Conservation (phyloP, 2,113 vertebrate species). For the Pedetes capensis region DNA sequence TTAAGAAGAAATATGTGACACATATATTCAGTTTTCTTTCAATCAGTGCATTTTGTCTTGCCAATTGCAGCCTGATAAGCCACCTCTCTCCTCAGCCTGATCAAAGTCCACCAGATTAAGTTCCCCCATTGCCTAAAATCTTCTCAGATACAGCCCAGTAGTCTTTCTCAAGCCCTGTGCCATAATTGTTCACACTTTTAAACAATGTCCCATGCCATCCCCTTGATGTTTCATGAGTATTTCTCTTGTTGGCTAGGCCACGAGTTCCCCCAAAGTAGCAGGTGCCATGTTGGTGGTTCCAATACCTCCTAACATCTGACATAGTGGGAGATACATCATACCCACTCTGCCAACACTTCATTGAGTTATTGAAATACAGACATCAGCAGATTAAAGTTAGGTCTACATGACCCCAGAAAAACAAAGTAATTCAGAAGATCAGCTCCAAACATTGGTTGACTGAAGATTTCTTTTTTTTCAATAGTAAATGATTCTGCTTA, state of each 20-base stretch:
- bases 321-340: rapidly evolving
- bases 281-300: neutral
- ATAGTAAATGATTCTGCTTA: constrained; percentile 35
- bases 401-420: neutral
- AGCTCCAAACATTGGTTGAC: neutral
- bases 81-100: neutral
- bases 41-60: neutral
- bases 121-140: no score
- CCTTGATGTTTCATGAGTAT: neutral
- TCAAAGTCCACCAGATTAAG: neutral
- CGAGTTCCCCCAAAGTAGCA: neutral
- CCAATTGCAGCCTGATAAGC: neutral
- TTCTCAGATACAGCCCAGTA: neutral
- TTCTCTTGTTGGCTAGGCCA: neutral
- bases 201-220: neutral
- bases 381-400: neutral
- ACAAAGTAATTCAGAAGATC: neutral
- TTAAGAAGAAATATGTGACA: neutral
- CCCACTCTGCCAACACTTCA: neutral
- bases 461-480: constrained; percentile 41
- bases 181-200: neutral
- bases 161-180: neutral
- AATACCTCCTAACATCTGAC: neutral
- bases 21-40: neutral
- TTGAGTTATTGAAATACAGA: neutral